A percentile compares a stretch with the other conserved stretches of the same genome.
Conservation (phyloP, 2,797 vertebrate genomes). For the Urocyon cinereoargenteus region DNA sequence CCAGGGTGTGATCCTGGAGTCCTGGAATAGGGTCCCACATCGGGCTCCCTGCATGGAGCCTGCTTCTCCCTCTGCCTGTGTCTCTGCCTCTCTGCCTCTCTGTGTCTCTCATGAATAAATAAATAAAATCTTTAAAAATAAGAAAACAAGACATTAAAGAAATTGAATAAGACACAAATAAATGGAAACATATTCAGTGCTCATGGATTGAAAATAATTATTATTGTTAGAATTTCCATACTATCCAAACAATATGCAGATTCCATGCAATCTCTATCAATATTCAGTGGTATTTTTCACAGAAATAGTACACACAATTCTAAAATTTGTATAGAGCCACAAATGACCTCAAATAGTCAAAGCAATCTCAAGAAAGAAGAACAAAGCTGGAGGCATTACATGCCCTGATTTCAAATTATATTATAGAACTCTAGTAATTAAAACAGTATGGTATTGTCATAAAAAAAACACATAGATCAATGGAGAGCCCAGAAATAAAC, state of each 20-base stretch:
- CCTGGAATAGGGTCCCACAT: too few relatives aligned
- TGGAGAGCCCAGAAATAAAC: not conserved
- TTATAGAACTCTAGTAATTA: not conserved
- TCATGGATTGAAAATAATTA: not conserved
- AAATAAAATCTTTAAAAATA: too few relatives aligned
- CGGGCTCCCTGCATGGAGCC: too few relatives aligned
- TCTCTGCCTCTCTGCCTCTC: too few relatives aligned
- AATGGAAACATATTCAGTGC: not conserved
- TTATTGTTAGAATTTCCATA: not conserved
- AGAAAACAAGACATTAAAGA: not conserved
- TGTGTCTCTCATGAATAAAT: too few relatives aligned
- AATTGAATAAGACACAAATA: not conserved
- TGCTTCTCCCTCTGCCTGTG: too few relatives aligned
- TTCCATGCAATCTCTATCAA: not conserved
- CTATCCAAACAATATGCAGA: not conserved
- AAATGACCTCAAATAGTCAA: not conserved
- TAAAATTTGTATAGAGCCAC: not conserved
- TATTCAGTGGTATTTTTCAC: not conserved
- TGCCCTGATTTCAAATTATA: not conserved
- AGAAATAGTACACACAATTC: not conserved
- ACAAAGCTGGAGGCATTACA: not conserved
- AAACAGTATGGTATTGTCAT: not conserved
- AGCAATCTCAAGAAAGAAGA: not conserved
- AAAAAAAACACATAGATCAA: not conserved
- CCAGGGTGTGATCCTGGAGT: too few relatives aligned